phyloP scores from a whole-genome alignment of 2,113 vertebrate species.

The Microtus richardsoni region DNA sequence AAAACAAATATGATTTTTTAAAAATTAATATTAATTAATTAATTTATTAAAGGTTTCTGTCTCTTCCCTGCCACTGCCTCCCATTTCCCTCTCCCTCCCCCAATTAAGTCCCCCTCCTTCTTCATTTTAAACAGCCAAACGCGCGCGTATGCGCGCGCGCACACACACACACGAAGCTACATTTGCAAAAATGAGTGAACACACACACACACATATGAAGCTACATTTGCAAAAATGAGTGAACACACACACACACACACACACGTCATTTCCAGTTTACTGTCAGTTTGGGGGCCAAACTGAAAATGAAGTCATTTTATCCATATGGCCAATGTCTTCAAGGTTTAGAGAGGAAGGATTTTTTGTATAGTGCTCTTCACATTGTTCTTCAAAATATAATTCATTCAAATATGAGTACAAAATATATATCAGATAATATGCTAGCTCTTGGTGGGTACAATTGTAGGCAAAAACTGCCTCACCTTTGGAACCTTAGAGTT shows the following conservation, averaged over 20 bases:
- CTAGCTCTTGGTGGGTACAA: background rate
- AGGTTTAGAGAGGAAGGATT: background rate
- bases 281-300: constrained; percentile 1
- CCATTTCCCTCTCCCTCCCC: no score
- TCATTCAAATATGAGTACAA: background rate
- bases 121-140: background rate
- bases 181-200: no score
- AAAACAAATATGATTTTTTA: no score
- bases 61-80: no score
- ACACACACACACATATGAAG: background rate
- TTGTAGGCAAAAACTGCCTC: background rate
- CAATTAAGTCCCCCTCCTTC: no score
- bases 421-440: background rate
- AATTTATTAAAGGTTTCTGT: no score
- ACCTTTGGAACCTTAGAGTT: background rate
- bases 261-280: constrained; percentile 29
- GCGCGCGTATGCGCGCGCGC: no score
- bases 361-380: background rate
- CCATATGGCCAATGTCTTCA: background rate
- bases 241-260: background rate
- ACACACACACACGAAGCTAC: no score
- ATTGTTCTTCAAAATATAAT: background rate
- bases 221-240: no score
- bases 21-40: no score
- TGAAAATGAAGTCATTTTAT: constrained; percentile 42